phyloP scores from a whole-genome alignment of 2,797 vertebrate species.

The Paramormyrops hopkinsi region DNA sequence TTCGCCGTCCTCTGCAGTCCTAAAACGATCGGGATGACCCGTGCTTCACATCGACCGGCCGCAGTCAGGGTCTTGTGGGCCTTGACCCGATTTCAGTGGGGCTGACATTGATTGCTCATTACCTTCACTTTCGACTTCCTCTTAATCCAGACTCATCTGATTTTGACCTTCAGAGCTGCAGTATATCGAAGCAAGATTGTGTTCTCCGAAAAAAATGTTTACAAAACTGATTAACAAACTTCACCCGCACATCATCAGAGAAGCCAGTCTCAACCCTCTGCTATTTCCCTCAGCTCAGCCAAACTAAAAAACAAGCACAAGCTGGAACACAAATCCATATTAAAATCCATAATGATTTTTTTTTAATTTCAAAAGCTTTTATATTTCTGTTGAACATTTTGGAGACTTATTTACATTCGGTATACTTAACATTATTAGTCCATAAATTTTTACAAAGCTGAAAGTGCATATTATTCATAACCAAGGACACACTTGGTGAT shows the following conservation, averaged over 20 bases:
- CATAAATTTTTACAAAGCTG: neutral
- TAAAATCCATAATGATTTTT: neutral
- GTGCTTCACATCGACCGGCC: neutral
- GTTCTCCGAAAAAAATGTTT: conserved; percentile 3
- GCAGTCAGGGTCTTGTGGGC: neutral
- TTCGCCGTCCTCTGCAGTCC: neutral
- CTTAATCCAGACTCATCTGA: neutral
- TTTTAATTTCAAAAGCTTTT: neutral
- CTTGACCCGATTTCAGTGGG: neutral
- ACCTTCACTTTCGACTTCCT: neutral
- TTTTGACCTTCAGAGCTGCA: neutral
- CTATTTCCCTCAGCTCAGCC: neutral
- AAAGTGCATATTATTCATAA: neutral
- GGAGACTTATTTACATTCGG: neutral
- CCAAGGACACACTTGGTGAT: neutral
- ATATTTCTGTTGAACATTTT: neutral
- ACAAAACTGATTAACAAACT: conserved; percentile 20
- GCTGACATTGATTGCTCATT: neutral
- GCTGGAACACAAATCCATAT: neutral
- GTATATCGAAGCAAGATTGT: neutral
- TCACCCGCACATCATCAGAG: neutral
- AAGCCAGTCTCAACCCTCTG: neutral
- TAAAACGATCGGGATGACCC: too few species aligned
- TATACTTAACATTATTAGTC: neutral
- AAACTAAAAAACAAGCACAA: conserved; percentile 4